Evolutionary conservation across 1,140 invertebrate genomes (phyloP), one percentile per base, ranked within the genome.

Genomic region (Amphibalanus amphitrite): DNA sequence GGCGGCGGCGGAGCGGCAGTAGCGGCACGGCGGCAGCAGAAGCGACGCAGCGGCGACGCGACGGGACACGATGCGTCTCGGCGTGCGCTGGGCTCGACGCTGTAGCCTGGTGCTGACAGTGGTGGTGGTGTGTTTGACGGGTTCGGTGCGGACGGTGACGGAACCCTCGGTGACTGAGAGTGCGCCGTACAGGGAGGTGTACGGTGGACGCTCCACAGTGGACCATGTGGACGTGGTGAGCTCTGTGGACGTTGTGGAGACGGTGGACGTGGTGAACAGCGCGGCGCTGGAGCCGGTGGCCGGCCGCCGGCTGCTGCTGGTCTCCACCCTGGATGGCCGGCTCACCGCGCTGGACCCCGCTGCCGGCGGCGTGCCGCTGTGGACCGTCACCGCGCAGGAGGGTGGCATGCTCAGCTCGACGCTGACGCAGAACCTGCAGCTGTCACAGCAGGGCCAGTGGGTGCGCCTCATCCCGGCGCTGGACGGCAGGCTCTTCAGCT

Each of bases 401-500:
- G 67, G 73, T 23, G 33, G 70, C 69, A 47, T 29, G 71, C 26
- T 71, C 15, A 67, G 59, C n/a, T 67, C 64, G 23, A 70, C 29
- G 26, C 28, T 68, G 33, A 65, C 40, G 38, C 23, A 64, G 40
- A 23, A 71, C 69, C 74, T 82, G 70, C 74, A 95, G 90, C 81
- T 96, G 25, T 90, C 86, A 69, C 89, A 89, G 73, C 88, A 91
- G 82, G 93, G 92, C 0, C 87, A 93, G 78, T 89, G 86, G 82
- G 86, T 93, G 47, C 85, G 90, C 74, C 84, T 97, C 75, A 93
- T 98, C 77, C 95, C 94, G 40, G 95, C 94, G 0, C 80, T 98
- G 15, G 90, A 87, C 79, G 95, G 95, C 17, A 86, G 87, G 26
- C 82, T 98, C 13, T 98, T 94, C 80, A 90, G 89, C 79, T 91